phyloP scores from a whole-genome alignment of 2,113 vertebrate species.

The Scopus umbretta region DNA sequence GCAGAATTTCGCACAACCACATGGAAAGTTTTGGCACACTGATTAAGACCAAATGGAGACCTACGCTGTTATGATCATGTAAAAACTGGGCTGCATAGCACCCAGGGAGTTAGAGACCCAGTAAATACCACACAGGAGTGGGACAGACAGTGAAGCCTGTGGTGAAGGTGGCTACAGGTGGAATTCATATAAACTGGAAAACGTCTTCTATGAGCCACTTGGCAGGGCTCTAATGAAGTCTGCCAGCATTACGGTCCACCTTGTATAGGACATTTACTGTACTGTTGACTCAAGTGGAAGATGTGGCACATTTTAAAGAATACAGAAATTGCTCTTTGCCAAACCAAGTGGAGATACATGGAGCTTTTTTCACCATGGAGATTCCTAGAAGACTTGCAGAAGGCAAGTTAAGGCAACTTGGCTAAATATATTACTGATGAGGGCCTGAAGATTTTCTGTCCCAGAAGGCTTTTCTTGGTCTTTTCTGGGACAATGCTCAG shows the following conservation, averaged over 20 bases:
- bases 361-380: background rate
- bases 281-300: background rate
- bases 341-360: background rate
- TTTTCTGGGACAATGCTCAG: background rate
- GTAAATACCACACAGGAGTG: background rate
- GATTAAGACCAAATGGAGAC: background rate
- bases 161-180: background rate
- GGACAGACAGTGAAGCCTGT: background rate
- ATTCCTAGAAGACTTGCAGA: background rate
- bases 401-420: background rate
- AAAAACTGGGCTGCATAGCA: background rate
- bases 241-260: background rate
- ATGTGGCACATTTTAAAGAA: background rate
- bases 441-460: background rate
- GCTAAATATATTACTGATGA: background rate
- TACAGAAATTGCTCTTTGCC: background rate
- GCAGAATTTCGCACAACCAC: background rate
- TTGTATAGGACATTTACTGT: background rate
- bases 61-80: background rate
- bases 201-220: background rate
- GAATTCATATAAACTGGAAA: background rate
- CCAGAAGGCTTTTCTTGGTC: background rate
- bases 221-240: background rate
- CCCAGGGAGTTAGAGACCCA: background rate
- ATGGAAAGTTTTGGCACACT: fast-evolving